Conservation (phyloP, 2,797 vertebrate species). For the Oryzias sinensis region DNA sequence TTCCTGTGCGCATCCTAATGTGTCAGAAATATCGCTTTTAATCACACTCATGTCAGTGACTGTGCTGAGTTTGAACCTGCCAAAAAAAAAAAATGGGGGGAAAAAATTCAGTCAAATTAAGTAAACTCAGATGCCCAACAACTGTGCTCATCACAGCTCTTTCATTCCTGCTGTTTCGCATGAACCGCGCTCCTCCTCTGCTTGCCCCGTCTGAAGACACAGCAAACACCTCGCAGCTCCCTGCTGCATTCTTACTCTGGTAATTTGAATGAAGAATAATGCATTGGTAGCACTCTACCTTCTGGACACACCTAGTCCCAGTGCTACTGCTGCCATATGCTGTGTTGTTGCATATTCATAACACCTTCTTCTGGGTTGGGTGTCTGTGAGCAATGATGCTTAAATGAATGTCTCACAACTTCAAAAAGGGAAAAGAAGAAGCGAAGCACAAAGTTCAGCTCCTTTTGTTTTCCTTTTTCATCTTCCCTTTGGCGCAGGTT, state of each 20-base stretch:
- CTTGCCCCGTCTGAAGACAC: conserved; percentile 54
- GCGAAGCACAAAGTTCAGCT: conserved; percentile 32
- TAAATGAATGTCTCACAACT: conserved; percentile 74
- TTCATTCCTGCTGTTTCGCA: conserved; percentile 45
- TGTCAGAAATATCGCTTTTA: conserved; percentile 88
- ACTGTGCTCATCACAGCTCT: conserved; percentile 57
- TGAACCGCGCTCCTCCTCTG: conserved; percentile 46
- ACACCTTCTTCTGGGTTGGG: conserved; percentile 66
- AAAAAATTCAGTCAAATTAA: conserved; percentile 56
- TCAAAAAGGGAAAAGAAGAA: conserved; percentile 61
- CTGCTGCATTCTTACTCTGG: conserved; percentile 57
- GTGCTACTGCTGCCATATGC: conserved; percentile 80
- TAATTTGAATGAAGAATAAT: conserved; percentile 80
- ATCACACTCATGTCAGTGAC: conserved; percentile 77
- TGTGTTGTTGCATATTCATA: conserved; percentile 82
- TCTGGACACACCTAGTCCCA: conserved; percentile 85
- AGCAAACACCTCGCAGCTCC: conserved; percentile 55
- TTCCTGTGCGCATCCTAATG: conserved; percentile 85
- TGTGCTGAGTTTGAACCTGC: conserved; percentile 62
- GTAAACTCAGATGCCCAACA: conserved; percentile 56
- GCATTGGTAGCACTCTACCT: conserved; percentile 79
- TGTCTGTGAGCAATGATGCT: conserved; percentile 68
- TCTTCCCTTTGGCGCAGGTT: conserved; percentile 37
- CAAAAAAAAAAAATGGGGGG: conserved; percentile 37
- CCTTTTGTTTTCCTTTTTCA: conserved; percentile 22